Percentiles rank a stretch among this genome's conserved stretches.
Conservation (phyloP, 2,888 invertebrate genomes). For the Lithophane semibrunnea region DNA sequence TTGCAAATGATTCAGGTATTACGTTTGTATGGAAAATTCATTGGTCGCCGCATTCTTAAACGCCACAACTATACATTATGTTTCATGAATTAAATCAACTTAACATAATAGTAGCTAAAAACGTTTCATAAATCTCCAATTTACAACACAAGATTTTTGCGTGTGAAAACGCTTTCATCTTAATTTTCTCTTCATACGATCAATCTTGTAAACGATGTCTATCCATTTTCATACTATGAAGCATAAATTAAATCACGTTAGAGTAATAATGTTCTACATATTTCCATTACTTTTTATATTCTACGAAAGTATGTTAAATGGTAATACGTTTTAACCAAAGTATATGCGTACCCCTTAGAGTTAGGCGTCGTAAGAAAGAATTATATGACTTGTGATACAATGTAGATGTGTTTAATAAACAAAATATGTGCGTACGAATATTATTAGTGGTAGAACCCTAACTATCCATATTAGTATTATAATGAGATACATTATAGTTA, state of each 20-base stretch:
- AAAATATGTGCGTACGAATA: too few relatives aligned
- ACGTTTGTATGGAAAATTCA: too few relatives aligned
- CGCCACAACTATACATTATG: neutral
- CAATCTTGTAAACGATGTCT: constrained; percentile 28
- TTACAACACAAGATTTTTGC: constrained; percentile 17
- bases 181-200: constrained; percentile 28
- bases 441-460: too few relatives aligned
- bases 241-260: constrained; percentile 34
- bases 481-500: too few relatives aligned
- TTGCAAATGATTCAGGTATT: too few relatives aligned
- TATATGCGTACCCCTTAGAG: neutral
- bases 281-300: constrained; percentile 19
- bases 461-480: too few relatives aligned
- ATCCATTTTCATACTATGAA: constrained; percentile 33
- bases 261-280: constrained; percentile 32
- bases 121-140: neutral
- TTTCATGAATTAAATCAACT: neutral
- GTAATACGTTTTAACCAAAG: neutral
- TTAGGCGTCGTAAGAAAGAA: neutral
- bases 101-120: neutral
- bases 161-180: neutral
- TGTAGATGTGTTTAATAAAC: too few relatives aligned
- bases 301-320: constrained; percentile 5
- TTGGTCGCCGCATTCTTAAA: too few relatives aligned
- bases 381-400: neutral